A percentile compares a stretch with the other conserved stretches of the same genome.
Evolutionary conservation across 2,888 invertebrate species (phyloP).

Genomic region (Atethmia centrago): DNA sequence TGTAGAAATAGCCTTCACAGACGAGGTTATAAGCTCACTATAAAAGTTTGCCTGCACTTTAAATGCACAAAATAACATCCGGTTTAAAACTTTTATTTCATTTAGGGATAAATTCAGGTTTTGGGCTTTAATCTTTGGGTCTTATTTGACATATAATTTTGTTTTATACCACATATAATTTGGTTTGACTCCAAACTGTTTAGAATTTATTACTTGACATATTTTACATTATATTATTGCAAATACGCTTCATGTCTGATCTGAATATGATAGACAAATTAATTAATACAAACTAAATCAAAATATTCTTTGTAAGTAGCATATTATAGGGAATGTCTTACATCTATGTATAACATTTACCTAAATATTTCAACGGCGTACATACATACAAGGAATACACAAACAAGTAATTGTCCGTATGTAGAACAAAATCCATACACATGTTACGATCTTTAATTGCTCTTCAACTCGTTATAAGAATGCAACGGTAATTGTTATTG

Average conservation of each 20-base stretch:
- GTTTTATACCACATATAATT: too few species aligned
- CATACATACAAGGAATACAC: conserved; percentile 21
- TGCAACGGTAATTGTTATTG: conserved; percentile 39
- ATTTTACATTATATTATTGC: too few species aligned
- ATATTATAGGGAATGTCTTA: not conserved
- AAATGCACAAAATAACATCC: not conserved
- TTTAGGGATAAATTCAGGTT: not conserved
- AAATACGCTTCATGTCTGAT: too few species aligned
- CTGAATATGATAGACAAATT: too few species aligned
- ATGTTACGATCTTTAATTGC: conserved; percentile 36
- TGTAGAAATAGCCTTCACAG: conserved; percentile 5
- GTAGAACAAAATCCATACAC: conserved; percentile 38
- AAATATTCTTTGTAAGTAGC: not conserved
- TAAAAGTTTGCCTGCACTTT: conserved; percentile 3
- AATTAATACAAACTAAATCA: not conserved
- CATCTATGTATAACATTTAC: conserved; percentile 1
- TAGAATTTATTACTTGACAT: too few species aligned
- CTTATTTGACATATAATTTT: not conserved
- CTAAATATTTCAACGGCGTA: conserved; percentile 21
- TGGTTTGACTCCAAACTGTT: not conserved
- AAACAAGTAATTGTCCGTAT: conserved; percentile 24
- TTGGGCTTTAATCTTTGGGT: not conserved
- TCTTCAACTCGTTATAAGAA: conserved; percentile 27
- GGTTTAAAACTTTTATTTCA: not conserved
- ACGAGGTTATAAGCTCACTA: conserved; percentile 8